phyloP scores from a whole-genome alignment of 2,888 invertebrate genomes.

The Clanis bilineata region DNA sequence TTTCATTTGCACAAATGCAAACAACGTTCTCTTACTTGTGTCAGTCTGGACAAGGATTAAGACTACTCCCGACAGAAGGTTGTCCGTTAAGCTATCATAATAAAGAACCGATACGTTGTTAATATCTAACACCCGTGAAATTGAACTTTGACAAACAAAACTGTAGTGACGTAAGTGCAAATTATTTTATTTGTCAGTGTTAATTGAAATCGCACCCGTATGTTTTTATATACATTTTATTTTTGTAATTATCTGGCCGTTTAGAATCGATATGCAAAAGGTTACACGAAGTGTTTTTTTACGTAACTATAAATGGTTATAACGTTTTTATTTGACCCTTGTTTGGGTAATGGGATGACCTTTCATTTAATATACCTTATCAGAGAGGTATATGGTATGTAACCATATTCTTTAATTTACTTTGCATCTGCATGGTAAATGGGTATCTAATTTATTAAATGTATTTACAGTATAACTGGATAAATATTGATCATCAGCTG shows the following conservation, averaged over 20 bases:
- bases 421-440: neutral
- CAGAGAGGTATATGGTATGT: neutral
- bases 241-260: constrained; percentile 11
- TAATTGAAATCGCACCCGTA: constrained; percentile 42
- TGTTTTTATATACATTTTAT: constrained; percentile 26
- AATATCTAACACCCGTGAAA: constrained; percentile 43
- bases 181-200: constrained; percentile 25
- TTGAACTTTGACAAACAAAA: constrained; percentile 50
- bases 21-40: too few relatives aligned
- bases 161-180: constrained; percentile 45
- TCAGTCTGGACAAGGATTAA: neutral
- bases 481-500: too few relatives aligned
- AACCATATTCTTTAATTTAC: neutral
- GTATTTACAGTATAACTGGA: too few relatives aligned
- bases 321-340: constrained; percentile 7
- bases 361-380: neutral
- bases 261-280: constrained; percentile 10
- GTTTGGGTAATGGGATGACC: neutral
- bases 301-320: neutral
- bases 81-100: neutral
- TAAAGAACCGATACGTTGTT: neutral
- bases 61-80: neutral
- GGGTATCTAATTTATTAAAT: too few relatives aligned
- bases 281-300: constrained; percentile 1
- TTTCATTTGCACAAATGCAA: too few relatives aligned